These are phyloP conservation scores for Hippocampus barbouri DNA, from an alignment of 2,113 vertebrate genomes.

Conservation along the genomic window DNA sequence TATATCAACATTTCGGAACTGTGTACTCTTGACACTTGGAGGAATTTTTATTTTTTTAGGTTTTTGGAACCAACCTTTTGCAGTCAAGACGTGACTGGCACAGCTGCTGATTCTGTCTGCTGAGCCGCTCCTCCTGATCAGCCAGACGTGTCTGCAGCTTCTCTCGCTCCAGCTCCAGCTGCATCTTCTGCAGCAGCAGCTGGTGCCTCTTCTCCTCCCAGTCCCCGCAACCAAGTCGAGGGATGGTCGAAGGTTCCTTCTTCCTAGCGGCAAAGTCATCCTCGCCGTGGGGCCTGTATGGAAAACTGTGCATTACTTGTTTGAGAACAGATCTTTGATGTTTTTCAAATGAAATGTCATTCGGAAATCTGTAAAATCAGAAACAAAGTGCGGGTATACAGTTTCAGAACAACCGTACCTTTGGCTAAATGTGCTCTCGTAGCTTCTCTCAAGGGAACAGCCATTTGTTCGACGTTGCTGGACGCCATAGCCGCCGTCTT, in stretches of 20 bases:
- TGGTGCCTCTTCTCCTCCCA: constrained; percentile 82
- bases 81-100: constrained; percentile 75
- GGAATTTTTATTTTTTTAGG: neutral
- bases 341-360: neutral
- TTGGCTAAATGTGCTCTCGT: constrained; percentile 9
- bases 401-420: constrained; percentile 28
- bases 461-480: constrained; percentile 15
- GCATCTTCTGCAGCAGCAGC: constrained; percentile 87
- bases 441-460: constrained; percentile 3
- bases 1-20: neutral
- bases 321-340: neutral
- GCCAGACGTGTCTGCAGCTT: constrained; percentile 80
- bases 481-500: constrained; percentile 20
- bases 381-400: neutral
- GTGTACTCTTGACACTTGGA: neutral
- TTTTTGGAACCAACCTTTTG: constrained; percentile 67
- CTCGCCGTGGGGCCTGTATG: constrained; percentile 11
- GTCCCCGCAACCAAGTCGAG: constrained; percentile 61
- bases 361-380: neutral
- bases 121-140: constrained; percentile 83
- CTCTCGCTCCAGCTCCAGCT: constrained; percentile 88
- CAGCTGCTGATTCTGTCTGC: constrained; percentile 83
- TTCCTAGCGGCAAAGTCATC: constrained; percentile 4
- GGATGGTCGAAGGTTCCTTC: constrained; percentile 33
- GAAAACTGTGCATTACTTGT: constrained; percentile 2